Base-by-base conservation (phyloP, 2,797 vertebrate species). In the Xerus rutilus region DNA sequence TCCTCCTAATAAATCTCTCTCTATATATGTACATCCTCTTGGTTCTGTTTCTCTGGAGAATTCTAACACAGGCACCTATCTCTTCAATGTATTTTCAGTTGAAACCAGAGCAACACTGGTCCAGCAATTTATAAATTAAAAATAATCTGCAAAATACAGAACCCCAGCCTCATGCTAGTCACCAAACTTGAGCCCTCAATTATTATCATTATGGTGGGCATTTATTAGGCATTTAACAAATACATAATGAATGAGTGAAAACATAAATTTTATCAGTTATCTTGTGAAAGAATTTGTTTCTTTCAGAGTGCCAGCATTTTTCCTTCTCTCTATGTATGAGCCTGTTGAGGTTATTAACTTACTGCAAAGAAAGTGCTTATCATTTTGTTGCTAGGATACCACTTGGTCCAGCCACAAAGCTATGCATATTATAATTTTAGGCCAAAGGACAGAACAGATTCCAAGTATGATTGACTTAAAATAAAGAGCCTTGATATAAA, bases 331-430 rank as follows among this genome's bases (percentile, higher is more conserved):
- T 35, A 0, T 59, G 30, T 77, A 69, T 43, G 52, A 84, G 70
- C 30, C 57, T 35, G 72, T 76, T 84, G 83, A 89, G 32, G n/a
- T 43, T 91, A 84, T 94, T 91, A 81, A 43, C 67, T 95, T 78
- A 65, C 54, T 70, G 57, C 43, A 84, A 93, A 94, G 49, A 64
- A 92, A 87, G 49, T 39, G n/a, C 77, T 97, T 81, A 72, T 79
- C 86, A 78, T 90, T 83, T 91, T 52, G 92, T 97, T 96, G 94
- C 91, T 96, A 89, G 73, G 94, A 96, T 94, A 97, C 86, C 64
- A 23, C 65, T 54, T 35, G 49, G 82, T 91, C 20, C 82, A 85
- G 65, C 28, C 20, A 64, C 91, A 62, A 45, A 88, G 35, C 72
- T 77, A 35, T 45, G 72, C 43, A n/a, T 74, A 77, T 59, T 82